Percentiles rank a stretch among this genome's conserved stretches.
Evolutionary conservation across 1,140 invertebrate genomes (phyloP).

Genomic region (Palaemon carinicauda): DNA sequence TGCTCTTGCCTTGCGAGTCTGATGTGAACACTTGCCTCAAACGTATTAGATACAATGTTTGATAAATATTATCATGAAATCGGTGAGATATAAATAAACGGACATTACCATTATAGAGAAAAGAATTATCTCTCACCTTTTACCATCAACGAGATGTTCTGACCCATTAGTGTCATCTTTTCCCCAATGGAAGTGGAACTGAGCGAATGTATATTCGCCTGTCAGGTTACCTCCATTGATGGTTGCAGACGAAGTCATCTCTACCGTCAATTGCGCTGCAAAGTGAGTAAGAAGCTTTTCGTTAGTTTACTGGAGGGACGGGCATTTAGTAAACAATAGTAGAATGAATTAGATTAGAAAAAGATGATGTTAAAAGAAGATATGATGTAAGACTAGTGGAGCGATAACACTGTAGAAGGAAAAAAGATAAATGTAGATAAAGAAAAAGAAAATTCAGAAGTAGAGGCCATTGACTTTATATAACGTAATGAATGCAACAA

Average conservation of each 20-base stretch:
- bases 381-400: background rate
- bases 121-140: conserved; percentile 65
- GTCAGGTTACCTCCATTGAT: conserved; percentile 63
- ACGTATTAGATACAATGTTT: no score
- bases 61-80: no score
- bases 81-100: no score
- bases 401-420: no score
- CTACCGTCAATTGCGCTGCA: conserved; percentile 49
- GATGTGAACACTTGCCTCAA: no score
- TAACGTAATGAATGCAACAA: no score
- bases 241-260: background rate
- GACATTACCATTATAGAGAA: no score
- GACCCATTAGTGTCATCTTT: conserved; percentile 80
- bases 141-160: conserved; percentile 84
- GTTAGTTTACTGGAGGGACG: background rate
- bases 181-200: conserved; percentile 88
- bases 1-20: background rate
- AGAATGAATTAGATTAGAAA: no score
- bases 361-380: no score
- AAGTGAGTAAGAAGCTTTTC: background rate
- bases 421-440: no score
- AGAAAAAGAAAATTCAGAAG: no score
- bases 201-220: conserved; percentile 76
- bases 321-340: background rate
- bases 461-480: no score